Conservation (phyloP, 2,888 invertebrate species). For the Sacculina carcini region DNA sequence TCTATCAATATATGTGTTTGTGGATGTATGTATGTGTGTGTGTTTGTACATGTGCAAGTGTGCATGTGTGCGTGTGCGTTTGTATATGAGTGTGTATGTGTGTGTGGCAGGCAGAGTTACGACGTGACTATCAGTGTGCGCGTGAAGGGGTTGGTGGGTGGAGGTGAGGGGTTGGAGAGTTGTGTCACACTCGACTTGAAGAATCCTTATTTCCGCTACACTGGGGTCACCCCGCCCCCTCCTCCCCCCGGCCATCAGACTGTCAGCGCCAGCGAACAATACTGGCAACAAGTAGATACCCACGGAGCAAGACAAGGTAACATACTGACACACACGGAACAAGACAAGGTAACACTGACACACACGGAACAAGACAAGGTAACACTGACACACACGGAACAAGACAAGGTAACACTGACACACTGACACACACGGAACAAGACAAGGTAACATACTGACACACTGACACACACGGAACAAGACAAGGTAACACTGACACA, state of each 20-base stretch:
- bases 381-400: no score
- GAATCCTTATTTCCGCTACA: constrained; percentile 93
- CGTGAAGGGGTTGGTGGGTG: constrained; percentile 55
- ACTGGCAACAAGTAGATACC: constrained; percentile 61
- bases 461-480: no score
- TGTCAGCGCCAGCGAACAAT: constrained; percentile 74
- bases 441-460: constrained; percentile 23
- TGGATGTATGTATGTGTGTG: background rate
- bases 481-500: no score
- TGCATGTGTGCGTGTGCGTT: no score
- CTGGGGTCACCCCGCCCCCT: constrained; percentile 56
- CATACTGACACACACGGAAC: no score
- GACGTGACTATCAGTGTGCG: constrained; percentile 88
- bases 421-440: constrained; percentile 36
- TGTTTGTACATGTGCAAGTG: background rate
- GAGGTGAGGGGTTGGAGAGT: constrained; percentile 38
- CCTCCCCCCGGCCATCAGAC: constrained; percentile 76
- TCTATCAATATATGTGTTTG: background rate
- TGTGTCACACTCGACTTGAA: constrained; percentile 84
- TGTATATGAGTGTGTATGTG: background rate
- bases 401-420: no score
- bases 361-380: no score
- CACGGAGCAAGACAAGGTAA: constrained; percentile 28
- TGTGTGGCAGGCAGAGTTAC: constrained; percentile 76
- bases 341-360: no score